phyloP scores from a whole-genome alignment of 1,140 invertebrate species.

The Radopholus similis region DNA sequence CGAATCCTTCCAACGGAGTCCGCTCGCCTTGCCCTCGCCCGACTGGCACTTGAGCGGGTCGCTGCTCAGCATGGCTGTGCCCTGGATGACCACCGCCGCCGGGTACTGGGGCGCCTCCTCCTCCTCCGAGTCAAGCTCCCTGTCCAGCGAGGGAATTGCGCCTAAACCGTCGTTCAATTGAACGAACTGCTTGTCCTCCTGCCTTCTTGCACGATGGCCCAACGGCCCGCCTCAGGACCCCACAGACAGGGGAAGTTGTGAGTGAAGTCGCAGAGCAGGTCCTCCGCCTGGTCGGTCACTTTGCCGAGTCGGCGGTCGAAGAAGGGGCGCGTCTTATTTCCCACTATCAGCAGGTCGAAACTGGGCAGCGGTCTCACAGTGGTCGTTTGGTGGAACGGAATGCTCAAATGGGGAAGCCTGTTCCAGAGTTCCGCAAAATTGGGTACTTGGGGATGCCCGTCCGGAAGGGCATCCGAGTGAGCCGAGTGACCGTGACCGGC shows the following conservation, averaged over 20 bases:
- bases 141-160: conserved; percentile 54
- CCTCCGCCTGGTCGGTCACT: conserved; percentile 45
- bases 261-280: conserved; percentile 55
- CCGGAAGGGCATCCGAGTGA: too few relatives aligned
- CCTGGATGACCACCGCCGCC: conserved; percentile 55
- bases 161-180: conserved; percentile 29
- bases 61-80: conserved; percentile 53
- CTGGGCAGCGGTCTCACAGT: conserved; percentile 11
- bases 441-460: not conserved
- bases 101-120: conserved; percentile 45
- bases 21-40: conserved; percentile 49
- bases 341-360: conserved; percentile 52
- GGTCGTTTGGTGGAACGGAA: not conserved
- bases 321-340: conserved; percentile 49
- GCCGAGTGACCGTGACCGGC: too few relatives aligned
- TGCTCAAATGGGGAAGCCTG: conserved; percentile 4
- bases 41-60: conserved; percentile 53
- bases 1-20: not conserved
- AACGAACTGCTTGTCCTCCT: not conserved
- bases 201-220: conserved; percentile 57
- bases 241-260: conserved; percentile 56
- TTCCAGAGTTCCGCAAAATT: not conserved
- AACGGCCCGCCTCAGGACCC: conserved; percentile 56
- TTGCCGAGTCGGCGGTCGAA: conserved; percentile 46
- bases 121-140: conserved; percentile 11